Base-by-base conservation (phyloP, 2,888 invertebrate species). In the Crioceris asparagi region DNA sequence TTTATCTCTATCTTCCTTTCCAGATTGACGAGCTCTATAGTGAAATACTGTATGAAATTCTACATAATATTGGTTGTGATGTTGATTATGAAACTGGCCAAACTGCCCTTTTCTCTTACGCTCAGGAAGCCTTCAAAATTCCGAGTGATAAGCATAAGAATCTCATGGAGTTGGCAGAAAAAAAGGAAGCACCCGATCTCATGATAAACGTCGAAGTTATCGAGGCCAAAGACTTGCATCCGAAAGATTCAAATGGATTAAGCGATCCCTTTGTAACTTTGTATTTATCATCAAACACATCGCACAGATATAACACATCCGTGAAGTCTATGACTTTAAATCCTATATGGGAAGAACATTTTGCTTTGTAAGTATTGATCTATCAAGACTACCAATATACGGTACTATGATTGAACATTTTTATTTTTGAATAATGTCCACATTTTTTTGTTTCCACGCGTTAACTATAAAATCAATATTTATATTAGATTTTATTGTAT, bases 231-330 rank as follows among this genome's bases (percentile, higher is more conserved):
- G 86, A 87, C 52, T 64, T 90, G 29, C 71, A 76, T 43, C 79
- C 88, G 14, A 88, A 88, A 64, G 90, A 90, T 62, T 77, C 87
- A 0, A 90, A 85, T 58, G 90, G 96, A n/a, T 74, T 91, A 47
- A 93, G 93, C 53, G 97, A 98, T 66, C 97, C 97, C 1, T 98
- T 93, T 62, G 94, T 96, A 39, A 94, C 94, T 46, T 74, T 97
- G 56, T 90, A 80, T 60, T 65, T 90, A 47, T 78, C 81, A 59
- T 85, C 85, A 1, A 76, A 79, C 43, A 74, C 79, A 2, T 73
- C 83, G 2, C 80, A 82, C 54, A 74, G 85, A 42, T 87, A 85
- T 56, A 88, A 86, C 51, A 92, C 96, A 1, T 87, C 90, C 1
- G 94, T 97, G 14, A 93, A 93, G 65, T 74, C 82, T 10, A 77